Conservation (phyloP, 2,888 invertebrate species). For the Ectemnius lituratus region DNA sequence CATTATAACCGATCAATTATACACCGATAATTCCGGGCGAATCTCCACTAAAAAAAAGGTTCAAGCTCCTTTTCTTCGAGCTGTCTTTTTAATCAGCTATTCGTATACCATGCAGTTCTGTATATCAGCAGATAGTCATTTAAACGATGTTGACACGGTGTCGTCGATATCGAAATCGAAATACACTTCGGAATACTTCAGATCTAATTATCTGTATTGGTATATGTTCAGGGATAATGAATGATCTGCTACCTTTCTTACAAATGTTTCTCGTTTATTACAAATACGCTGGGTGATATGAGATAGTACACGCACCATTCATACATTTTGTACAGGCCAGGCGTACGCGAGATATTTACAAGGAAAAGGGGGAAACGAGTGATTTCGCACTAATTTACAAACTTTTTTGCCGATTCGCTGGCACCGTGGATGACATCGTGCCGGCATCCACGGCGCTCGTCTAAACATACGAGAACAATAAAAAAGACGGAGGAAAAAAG, state of each 20-base stretch:
- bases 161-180: too few species aligned
- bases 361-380: constrained; percentile 15
- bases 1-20: constrained; percentile 57
- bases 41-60: neutral
- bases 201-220: too few species aligned
- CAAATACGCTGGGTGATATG: constrained; percentile 71
- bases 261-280: constrained; percentile 69
- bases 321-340: constrained; percentile 63
- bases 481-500: constrained; percentile 50
- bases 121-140: neutral
- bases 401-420: constrained; percentile 38
- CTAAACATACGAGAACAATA: constrained; percentile 12
- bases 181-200: too few species aligned
- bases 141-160: neutral
- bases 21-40: constrained; percentile 19
- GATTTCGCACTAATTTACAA: constrained; percentile 69
- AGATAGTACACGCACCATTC: constrained; percentile 54
- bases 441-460: constrained; percentile 9
- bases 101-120: neutral
- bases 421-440: too few species aligned
- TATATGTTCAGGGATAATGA: too few species aligned
- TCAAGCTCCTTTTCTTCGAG: neutral
- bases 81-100: neutral
- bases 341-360: constrained; percentile 67
- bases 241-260: constrained; percentile 23